phyloP scores from a whole-genome alignment of 2,113 vertebrate species.

The Prunella himalayana region DNA sequence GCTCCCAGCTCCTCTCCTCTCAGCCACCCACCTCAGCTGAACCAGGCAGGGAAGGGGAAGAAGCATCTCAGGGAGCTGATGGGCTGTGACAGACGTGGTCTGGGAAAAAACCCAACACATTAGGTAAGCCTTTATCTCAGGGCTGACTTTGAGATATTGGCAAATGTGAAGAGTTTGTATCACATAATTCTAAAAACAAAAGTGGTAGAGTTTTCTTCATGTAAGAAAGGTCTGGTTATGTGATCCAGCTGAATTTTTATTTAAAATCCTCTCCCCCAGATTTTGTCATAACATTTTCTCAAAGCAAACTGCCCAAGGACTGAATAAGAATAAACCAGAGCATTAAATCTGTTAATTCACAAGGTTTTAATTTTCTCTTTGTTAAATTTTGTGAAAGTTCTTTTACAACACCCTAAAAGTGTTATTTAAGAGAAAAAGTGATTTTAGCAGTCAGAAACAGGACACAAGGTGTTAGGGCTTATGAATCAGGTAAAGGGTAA shows the following conservation, averaged over 20 bases:
- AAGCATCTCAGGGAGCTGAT: background rate
- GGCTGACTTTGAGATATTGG: background rate
- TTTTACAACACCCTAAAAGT: background rate
- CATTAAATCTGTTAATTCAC: background rate
- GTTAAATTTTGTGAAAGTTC: background rate
- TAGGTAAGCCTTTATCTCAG: background rate
- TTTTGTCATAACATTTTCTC: background rate
- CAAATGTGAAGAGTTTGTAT: background rate
- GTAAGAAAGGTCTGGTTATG: background rate
- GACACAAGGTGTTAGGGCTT: background rate
- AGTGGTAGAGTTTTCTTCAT: background rate
- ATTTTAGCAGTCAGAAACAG: background rate
- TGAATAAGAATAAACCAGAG: background rate
- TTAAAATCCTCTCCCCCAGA: background rate
- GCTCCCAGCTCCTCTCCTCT: background rate
- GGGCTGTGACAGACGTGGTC: background rate
- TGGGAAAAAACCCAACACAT: background rate
- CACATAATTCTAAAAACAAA: background rate
- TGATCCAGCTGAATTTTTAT: background rate
- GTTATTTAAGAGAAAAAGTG: background rate
- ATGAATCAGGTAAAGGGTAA: background rate
- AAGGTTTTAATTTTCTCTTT: background rate
- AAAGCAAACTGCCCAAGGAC: background rate
- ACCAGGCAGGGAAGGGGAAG: background rate
- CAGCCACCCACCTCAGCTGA: background rate